Evolutionary conservation across 2,113 vertebrate species (phyloP).

Genomic region (Syrrhaptes paradoxus): DNA sequence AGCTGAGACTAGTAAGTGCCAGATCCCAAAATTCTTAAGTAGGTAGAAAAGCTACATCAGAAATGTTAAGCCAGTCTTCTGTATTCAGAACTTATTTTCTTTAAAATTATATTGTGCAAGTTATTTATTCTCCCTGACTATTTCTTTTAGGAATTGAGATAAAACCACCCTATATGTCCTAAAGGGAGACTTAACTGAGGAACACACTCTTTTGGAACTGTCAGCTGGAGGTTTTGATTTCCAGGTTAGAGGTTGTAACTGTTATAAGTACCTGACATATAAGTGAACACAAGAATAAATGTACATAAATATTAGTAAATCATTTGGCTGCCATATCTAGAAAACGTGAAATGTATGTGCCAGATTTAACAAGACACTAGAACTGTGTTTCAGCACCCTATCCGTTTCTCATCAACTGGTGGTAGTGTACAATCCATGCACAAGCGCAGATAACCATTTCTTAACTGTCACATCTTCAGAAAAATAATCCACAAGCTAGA

Average conservation of each 20-base stretch:
- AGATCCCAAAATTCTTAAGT: background rate
- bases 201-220: background rate
- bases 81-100: background rate
- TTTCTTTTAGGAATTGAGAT: background rate
- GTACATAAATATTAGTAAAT: background rate
- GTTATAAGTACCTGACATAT: background rate
- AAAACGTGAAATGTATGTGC: background rate
- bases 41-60: background rate
- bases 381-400: background rate
- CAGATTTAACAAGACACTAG: background rate
- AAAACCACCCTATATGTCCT: background rate
- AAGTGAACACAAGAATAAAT: background rate
- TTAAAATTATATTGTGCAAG: background rate
- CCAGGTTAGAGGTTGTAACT: background rate
- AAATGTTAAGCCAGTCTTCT: background rate
- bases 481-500: background rate
- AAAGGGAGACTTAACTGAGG: background rate
- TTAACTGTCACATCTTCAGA: background rate
- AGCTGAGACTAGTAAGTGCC: background rate
- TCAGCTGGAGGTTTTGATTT: background rate
- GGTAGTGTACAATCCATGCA: background rate
- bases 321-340: background rate
- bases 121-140: background rate
- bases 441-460: background rate
- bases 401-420: background rate